Conservation (phyloP, 2,888 invertebrate species). For the Cenopis cana region DNA sequence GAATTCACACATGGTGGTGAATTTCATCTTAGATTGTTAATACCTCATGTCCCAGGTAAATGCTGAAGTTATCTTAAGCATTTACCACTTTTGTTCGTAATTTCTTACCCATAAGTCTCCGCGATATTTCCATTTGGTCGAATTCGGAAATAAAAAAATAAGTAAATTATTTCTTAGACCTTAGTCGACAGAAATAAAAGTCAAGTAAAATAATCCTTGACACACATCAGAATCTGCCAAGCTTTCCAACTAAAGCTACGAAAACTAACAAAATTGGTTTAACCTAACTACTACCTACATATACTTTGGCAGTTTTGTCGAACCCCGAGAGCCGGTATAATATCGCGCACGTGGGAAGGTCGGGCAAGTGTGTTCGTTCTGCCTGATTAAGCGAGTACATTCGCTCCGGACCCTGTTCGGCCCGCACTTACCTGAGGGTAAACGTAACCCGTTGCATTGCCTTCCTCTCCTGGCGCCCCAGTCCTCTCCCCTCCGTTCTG, state of each 20-base stretch:
- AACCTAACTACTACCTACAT: constrained; percentile 26
- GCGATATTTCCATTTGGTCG: background rate
- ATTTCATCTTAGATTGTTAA: background rate
- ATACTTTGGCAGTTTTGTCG: constrained; percentile 32
- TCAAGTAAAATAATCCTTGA: constrained; percentile 17
- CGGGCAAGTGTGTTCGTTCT: constrained; percentile 37
- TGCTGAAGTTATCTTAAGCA: too few species aligned
- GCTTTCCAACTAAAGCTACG: constrained; percentile 10
- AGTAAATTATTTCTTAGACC: too few species aligned
- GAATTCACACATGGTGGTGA: background rate
- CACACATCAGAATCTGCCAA: constrained; percentile 1
- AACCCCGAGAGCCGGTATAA: constrained; percentile 15
- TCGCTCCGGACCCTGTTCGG: constrained; percentile 26
- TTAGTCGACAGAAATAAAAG: background rate
- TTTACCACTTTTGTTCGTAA: background rate
- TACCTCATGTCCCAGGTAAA: background rate
- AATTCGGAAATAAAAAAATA: background rate
- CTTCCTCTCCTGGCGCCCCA: constrained; percentile 14
- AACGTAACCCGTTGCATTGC: constrained; percentile 38
- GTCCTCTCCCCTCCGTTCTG: constrained; percentile 24
- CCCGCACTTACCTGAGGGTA: constrained; percentile 39
- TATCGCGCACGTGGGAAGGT: constrained; percentile 40
- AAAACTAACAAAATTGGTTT: constrained; percentile 25
- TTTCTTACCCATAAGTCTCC: background rate
- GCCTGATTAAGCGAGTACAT: constrained; percentile 37